Conservation (phyloP, 2,797 vertebrate species). For the Varecia variegata region DNA sequence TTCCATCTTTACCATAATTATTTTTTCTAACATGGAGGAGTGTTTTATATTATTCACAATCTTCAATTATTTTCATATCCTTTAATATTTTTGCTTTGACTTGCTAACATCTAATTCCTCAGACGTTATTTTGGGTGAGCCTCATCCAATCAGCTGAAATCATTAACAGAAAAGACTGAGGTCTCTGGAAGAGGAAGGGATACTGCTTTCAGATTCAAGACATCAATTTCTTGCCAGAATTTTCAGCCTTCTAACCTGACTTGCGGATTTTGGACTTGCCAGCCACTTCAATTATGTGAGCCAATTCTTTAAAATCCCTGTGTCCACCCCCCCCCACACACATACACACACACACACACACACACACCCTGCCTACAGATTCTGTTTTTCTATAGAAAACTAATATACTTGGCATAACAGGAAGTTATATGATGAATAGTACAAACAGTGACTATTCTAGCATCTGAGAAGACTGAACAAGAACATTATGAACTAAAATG, state of each 20-base stretch:
- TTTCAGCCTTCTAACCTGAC: not conserved
- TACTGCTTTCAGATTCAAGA: not conserved
- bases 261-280: not conserved
- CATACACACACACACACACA: not conserved
- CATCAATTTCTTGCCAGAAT: not conserved
- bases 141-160: not conserved
- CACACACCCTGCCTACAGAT: not conserved
- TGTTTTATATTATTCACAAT: not conserved
- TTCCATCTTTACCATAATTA: not conserved
- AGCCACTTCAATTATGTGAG: not conserved
- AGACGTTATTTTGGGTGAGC: not conserved
- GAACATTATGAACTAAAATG: slow-evolving; percentile 51
- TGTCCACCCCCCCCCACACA: no score
- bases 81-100: not conserved
- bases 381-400: not conserved
- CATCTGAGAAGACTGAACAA: slow-evolving; percentile 31
- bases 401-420: not conserved
- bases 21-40: not conserved
- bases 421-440: not conserved
- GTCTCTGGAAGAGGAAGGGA: not conserved
- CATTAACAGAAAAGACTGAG: not conserved
- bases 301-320: not conserved
- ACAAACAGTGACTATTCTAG: slow-evolving; percentile 28
- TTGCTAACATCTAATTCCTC: not conserved
- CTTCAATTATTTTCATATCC: not conserved